phyloP scores from a whole-genome alignment of 2,888 invertebrate species.

The Venusia cambrica region DNA sequence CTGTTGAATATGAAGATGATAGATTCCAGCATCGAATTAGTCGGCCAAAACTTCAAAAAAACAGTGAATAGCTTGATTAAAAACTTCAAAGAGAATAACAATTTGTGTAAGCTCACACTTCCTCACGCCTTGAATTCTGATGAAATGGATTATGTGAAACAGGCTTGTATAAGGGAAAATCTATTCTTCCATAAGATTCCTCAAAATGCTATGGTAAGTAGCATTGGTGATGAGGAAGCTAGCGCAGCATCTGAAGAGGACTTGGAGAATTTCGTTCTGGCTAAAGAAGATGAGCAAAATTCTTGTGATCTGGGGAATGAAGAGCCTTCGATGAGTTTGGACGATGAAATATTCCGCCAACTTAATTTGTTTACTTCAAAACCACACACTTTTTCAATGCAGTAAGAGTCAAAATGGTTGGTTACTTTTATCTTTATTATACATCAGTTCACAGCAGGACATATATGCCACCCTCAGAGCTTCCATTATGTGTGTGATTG shows the following conservation, averaged over 20 bases:
- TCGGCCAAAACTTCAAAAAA: constrained; percentile 61
- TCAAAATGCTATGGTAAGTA: constrained; percentile 11
- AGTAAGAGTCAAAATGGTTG: too few relatives aligned
- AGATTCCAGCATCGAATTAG: constrained; percentile 28
- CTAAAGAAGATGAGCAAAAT: constrained; percentile 20
- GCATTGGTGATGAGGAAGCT: constrained; percentile 6
- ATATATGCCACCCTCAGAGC: too few relatives aligned
- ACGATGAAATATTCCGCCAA: constrained; percentile 12
- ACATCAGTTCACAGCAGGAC: too few relatives aligned
- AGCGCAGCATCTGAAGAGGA: constrained; percentile 1
- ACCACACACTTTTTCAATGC: constrained; percentile 5
- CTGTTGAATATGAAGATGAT: constrained; percentile 35
- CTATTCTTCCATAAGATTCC: constrained; percentile 59
- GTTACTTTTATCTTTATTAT: too few relatives aligned
- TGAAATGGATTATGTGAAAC: constrained; percentile 70
- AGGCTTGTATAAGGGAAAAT: constrained; percentile 67
- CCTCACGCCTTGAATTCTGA: constrained; percentile 66
- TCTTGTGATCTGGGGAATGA: constrained; percentile 5
- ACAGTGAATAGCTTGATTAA: constrained; percentile 69
- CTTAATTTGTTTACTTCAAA: not conserved
- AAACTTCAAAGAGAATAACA: constrained; percentile 62
- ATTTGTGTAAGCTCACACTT: constrained; percentile 65
- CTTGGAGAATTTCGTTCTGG: constrained; percentile 9
- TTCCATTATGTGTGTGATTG: too few relatives aligned
- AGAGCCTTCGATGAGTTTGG: constrained; percentile 1